These are phyloP conservation scores for Drosophila prolongata DNA, from an alignment of 2,888 invertebrate species.

Conservation along the genomic window DNA sequence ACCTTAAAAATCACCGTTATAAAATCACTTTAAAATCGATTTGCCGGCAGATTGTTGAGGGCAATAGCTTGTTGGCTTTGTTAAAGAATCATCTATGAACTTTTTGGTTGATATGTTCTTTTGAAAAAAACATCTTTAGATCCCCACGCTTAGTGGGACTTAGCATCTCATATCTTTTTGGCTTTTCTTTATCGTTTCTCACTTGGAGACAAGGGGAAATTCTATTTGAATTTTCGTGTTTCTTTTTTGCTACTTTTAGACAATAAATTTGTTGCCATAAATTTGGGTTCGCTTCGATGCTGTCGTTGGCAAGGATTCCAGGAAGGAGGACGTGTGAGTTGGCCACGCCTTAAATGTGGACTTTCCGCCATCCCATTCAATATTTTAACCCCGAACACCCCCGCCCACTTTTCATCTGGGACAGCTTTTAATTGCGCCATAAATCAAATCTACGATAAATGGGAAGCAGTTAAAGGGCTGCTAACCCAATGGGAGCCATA, in stretches of 20 bases:
- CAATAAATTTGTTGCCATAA: conserved; percentile 75
- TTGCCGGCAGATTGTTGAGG: too few relatives aligned
- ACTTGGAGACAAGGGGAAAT: conserved; percentile 50
- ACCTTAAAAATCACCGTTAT: too few relatives aligned
- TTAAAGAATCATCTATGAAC: too few relatives aligned
- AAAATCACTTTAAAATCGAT: too few relatives aligned
- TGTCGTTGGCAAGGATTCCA: conserved; percentile 9
- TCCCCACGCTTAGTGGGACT: neutral
- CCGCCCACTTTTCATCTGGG: conserved; percentile 41
- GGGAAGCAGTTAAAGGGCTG: conserved; percentile 77
- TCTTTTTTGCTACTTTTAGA: conserved; percentile 46
- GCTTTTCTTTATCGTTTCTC: conserved; percentile 24
- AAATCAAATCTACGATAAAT: conserved; percentile 78
- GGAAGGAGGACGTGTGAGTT: conserved; percentile 13
- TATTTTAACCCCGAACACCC: neutral
- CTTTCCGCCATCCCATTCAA: neutral
- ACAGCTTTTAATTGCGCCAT: conserved; percentile 73
- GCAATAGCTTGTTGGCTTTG: too few relatives aligned
- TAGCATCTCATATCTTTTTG: too few relatives aligned
- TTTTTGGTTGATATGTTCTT: too few relatives aligned
- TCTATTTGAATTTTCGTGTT: conserved; percentile 57
- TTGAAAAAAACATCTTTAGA: neutral
- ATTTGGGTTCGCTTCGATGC: conserved; percentile 67
- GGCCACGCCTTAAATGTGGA: conserved; percentile 23
- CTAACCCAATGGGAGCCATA: conserved; percentile 79